A percentile compares a stretch with the other conserved stretches of the same genome.
Conservation (phyloP, 2,113 vertebrate species). For the Melozone crissalis region DNA sequence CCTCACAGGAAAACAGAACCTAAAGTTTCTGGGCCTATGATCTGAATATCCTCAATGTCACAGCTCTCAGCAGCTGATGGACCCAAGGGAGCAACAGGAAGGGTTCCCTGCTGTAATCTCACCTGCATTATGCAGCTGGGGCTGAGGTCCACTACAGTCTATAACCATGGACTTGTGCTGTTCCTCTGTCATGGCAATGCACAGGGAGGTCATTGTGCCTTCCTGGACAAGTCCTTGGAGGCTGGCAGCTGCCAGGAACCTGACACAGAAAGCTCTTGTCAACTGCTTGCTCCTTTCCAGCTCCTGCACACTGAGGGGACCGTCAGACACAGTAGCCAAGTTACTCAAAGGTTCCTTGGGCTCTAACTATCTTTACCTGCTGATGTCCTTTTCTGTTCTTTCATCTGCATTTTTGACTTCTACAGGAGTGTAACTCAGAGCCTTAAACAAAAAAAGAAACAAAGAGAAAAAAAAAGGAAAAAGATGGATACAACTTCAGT, state of each 20-base stretch:
- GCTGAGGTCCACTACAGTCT: slow-evolving; percentile 82
- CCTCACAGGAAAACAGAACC: not conserved
- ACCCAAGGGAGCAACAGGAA: not conserved
- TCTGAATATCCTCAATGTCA: not conserved
- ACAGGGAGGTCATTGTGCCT: slow-evolving; percentile 86
- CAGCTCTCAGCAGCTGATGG: not conserved
- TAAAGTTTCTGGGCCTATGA: not conserved
- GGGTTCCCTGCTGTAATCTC: not conserved
- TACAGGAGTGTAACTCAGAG: slow-evolving; percentile 89
- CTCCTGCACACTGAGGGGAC: not conserved
- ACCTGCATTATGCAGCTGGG: slow-evolving; percentile 85
- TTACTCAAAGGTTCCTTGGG: not conserved
- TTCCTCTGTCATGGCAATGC: slow-evolving; percentile 85
- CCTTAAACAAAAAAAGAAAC: slow-evolving; percentile 71
- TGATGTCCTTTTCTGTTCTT: slow-evolving; percentile 85
- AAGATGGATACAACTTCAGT: not conserved
- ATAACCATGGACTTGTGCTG: slow-evolving; percentile 78
- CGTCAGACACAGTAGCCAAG: not conserved
- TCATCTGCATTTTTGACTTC: slow-evolving; percentile 86
- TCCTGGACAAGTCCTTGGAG: slow-evolving; percentile 93
- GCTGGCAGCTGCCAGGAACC: slow-evolving; percentile 93
- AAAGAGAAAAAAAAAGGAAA: not conserved
- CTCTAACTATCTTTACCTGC: slow-evolving; percentile 79
- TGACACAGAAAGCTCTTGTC: slow-evolving; percentile 54
- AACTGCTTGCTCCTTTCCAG: not conserved